phyloP scores from a whole-genome alignment of 2,888 invertebrate species.

The Sepioteuthis lessoniana region DNA sequence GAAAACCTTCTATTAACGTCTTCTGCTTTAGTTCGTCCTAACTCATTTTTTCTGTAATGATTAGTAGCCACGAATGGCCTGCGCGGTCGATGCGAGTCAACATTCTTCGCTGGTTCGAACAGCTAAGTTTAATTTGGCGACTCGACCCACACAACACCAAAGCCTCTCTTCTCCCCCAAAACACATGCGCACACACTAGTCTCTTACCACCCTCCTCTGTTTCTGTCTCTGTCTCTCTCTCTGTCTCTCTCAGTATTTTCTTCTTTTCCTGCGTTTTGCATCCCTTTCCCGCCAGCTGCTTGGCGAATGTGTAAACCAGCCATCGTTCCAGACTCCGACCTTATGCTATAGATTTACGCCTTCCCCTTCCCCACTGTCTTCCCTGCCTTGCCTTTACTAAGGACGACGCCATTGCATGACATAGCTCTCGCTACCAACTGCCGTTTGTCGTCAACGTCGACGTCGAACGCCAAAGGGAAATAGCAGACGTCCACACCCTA shows the following conservation, averaged over 20 bases:
- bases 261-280: neutral
- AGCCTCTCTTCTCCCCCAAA: neutral
- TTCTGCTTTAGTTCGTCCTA: neutral
- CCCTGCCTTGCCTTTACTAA: neutral
- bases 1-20: conserved; percentile 4
- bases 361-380: neutral
- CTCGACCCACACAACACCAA: neutral
- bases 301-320: neutral
- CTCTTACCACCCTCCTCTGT: neutral
- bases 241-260: neutral
- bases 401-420: neutral
- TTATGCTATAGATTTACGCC: neutral
- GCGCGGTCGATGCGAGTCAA: neutral
- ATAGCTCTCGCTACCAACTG: neutral
- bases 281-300: conserved; percentile 20
- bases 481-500: neutral
- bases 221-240: neutral
- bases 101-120: neutral
- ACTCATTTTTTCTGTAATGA: conserved; percentile 33
- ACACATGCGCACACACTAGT: neutral
- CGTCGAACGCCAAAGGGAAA: conserved; percentile 23
- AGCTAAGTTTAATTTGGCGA: conserved; percentile 9
- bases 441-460: neutral
- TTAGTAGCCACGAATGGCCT: conserved; percentile 33
- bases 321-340: neutral